Conservation (phyloP, 2,113 vertebrate species). For the Melanostigma gelatinosum region DNA sequence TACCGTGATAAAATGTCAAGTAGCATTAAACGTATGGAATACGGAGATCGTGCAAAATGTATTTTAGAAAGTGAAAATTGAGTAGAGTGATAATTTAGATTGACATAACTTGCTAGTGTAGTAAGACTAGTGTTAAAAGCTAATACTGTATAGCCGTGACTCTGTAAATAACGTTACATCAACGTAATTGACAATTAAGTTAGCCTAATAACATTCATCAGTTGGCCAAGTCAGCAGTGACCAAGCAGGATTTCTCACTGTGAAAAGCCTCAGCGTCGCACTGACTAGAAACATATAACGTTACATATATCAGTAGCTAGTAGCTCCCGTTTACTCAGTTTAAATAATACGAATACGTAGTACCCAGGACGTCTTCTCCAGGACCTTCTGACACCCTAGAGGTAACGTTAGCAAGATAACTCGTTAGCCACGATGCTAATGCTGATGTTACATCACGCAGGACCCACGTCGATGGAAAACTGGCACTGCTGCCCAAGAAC, state of each 20-base stretch:
- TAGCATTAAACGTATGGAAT: not conserved
- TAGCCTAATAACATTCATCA: not conserved
- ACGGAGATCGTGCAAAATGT: not conserved
- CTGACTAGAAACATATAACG: not conserved
- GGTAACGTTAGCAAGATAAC: not conserved
- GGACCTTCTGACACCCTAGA: not conserved
- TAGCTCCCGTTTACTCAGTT: not conserved
- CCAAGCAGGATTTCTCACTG: not conserved
- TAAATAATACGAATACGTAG: too few relatives aligned
- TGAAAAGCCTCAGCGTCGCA: not conserved
- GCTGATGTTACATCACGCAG: constrained; percentile 62
- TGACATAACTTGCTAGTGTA: not conserved
- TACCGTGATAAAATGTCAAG: not conserved
- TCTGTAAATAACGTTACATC: not conserved
- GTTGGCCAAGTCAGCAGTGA: not conserved
- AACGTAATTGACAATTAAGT: not conserved
- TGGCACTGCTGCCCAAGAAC: not conserved
- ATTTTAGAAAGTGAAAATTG: not conserved
- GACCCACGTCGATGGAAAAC: constrained; percentile 27
- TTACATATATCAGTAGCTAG: not conserved
- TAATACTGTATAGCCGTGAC: not conserved
- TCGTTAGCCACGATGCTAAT: constrained; percentile 70
- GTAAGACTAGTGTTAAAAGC: not conserved
- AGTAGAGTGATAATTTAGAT: not conserved
- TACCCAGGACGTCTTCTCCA: not conserved